phyloP scores from a whole-genome alignment of 64 coral and sea anemone genomes.

The Catalaphyllia jardinei region DNA sequence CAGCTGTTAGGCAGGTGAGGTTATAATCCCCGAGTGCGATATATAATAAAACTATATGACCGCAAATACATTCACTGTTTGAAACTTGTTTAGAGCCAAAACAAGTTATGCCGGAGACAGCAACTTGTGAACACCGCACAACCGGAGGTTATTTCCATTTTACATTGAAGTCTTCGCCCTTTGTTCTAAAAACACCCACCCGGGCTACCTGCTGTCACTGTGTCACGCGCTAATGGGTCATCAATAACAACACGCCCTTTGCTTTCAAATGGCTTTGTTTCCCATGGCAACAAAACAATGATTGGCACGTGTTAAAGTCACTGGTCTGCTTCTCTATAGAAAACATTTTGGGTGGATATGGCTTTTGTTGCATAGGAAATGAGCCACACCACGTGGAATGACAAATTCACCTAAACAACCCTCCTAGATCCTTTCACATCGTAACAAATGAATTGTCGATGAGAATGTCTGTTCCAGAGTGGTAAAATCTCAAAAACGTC shows the following conservation, averaged over 20 bases:
- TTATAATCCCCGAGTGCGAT: no score
- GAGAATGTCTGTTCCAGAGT: not conserved
- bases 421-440: not conserved
- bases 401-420: not conserved
- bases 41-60: no score
- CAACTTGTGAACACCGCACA: no score
- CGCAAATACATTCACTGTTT: no score
- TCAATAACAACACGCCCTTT: constrained; percentile 1
- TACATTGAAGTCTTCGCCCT: not conserved
- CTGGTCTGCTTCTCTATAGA: not conserved
- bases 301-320: constrained; percentile 25
- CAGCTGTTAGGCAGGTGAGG: not conserved
- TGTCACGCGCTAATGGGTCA: not conserved
- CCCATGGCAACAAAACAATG: constrained; percentile 9
- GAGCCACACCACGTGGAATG: constrained; percentile 32
- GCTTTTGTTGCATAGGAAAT: constrained; percentile 49
- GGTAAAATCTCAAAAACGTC: not conserved
- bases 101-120: no score
- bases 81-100: no score
- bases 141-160: not conserved
- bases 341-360: not conserved
- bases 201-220: not conserved
- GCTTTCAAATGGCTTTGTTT: constrained; percentile 2
- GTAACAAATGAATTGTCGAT: not conserved
- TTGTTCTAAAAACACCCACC: not conserved